These are phyloP conservation scores for Mormyrus iriodes DNA, from an alignment of 2,113 vertebrate species.

Conservation along the genomic window DNA sequence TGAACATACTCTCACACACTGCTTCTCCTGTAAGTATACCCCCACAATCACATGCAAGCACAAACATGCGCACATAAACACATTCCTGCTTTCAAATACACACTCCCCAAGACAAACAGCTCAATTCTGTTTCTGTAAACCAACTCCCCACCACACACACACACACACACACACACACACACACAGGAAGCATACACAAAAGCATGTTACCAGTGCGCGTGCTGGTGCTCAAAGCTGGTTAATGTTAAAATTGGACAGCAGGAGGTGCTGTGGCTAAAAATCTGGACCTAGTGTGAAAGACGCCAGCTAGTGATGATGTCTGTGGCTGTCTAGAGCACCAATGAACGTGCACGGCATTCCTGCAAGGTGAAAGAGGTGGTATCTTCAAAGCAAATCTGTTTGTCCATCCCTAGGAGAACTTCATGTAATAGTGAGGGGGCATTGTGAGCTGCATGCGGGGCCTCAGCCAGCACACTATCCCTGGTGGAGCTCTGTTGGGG, in stretches of 20 bases:
- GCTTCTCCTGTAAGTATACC: neutral
- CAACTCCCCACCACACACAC: neutral
- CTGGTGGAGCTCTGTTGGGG: neutral
- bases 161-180: neutral
- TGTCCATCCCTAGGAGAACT: neutral
- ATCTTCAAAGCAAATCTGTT: neutral
- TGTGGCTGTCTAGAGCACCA: neutral
- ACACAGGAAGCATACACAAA: neutral
- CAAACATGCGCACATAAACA: neutral
- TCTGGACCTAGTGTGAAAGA: neutral
- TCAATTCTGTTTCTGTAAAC: neutral
- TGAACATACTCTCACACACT: neutral
- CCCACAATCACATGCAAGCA: neutral
- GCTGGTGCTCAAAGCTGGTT: neutral
- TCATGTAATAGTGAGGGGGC: neutral
- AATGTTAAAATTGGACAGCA: neutral
- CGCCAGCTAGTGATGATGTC: neutral
- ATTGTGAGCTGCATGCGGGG: neutral
- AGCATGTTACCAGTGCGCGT: neutral
- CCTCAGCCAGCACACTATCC: neutral
- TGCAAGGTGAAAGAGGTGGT: neutral
- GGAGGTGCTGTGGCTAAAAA: neutral
- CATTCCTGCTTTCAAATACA: neutral
- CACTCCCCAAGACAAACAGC: neutral
- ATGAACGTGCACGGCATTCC: neutral